Base-by-base conservation (phyloP, 2,888 invertebrate species). In the Cremastobaeus sp. region DNA sequence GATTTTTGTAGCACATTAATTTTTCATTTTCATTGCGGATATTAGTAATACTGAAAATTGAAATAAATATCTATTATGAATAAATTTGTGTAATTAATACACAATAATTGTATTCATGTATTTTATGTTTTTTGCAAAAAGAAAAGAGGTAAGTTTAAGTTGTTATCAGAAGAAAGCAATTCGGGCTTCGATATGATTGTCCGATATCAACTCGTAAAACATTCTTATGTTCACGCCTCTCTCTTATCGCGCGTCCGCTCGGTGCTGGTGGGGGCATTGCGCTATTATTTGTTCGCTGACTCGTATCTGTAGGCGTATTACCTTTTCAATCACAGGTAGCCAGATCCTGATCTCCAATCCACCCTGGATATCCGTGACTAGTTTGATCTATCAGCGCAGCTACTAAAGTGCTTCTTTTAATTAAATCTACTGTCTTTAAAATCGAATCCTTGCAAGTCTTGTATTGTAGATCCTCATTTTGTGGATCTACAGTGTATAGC, bases 401-500 rank as follows among this genome's bases (percentile, higher is more conserved):
- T 69, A 69, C 69, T 69, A 69, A 69, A 69, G 60, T 60, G 69
- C 69, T 69, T 69, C 60, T 54, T 60, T 54, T 69, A 69, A 69
- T 69, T 69, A 60, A 69, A 69, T 60, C 54, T 47, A 69, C 69
- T 69, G 69, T 69, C 69, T 69, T 60, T 69, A 60, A 60, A 69
- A 60, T 69, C 69, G 69, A 52, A 69, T 69, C 45, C 39, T 15
- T 35, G 41, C 12, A 12, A 35, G 45, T 59, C 50, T 15, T 20
- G 45, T n/a, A n/a, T n/a, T n/a, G n/a, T 28, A 14, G 37, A 60
- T 59, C 52, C 43, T 69, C 34, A 45, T 60, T 69, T 52, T 12
- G 37, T 3, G 25, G 35, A 45, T 9, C 34, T n/a, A n/a, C n/a
- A n/a, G n/a, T n/a, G n/a, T n/a, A n/a, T n/a, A n/a, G n/a, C n/a